phyloP scores from a whole-genome alignment of 2,797 vertebrate species.

The Helarctos malayanus region DNA sequence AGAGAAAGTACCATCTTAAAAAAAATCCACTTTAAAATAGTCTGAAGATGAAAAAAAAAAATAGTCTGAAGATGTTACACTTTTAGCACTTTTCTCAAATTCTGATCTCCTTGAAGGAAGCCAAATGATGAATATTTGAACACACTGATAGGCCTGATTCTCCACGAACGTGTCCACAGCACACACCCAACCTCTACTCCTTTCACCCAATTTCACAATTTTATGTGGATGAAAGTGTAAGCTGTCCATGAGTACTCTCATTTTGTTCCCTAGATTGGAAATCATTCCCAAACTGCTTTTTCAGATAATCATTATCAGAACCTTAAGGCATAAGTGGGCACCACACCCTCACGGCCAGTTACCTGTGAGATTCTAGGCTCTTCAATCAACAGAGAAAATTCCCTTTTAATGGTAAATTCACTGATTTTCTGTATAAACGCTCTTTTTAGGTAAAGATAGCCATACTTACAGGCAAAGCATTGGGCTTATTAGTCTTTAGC shows the following conservation, averaged over 20 bases:
- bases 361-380: constrained; percentile 11
- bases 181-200: constrained; percentile 53
- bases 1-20: constrained; percentile 31
- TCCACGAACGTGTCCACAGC: constrained; percentile 3
- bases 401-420: background rate
- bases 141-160: constrained; percentile 11
- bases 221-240: constrained; percentile 71
- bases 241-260: background rate
- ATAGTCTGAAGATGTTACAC: background rate
- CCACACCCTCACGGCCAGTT: background rate
- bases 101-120: constrained; percentile 35
- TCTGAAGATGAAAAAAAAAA: constrained; percentile 36
- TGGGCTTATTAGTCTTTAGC: background rate
- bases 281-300: constrained; percentile 61
- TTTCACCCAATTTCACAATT: constrained; percentile 73
- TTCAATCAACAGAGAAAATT: constrained; percentile 42
- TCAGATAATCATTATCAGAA: constrained; percentile 60
- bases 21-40: constrained; percentile 67
- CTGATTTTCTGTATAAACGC: background rate
- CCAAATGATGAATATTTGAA: constrained; percentile 60
- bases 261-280: constrained; percentile 65
- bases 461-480: background rate
- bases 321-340: background rate
- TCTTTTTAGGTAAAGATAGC: constrained; percentile 6
- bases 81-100: constrained; percentile 61